Evolutionary conservation across 2,797 vertebrate species (phyloP).

Genomic region (Neoniphon sammara): DNA sequence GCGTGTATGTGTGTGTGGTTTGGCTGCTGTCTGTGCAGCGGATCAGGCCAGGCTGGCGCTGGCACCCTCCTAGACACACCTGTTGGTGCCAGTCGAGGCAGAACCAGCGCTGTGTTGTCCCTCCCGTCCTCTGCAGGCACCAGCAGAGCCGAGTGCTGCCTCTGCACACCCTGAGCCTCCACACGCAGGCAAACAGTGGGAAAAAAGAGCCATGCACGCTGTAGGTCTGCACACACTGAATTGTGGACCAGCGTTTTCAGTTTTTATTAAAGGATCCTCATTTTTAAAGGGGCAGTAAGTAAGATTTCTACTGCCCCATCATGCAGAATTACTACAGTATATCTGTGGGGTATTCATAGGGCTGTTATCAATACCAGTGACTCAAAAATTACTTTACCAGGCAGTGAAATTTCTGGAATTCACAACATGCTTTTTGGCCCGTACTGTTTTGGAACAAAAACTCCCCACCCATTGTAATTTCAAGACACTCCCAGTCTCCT

Average conservation of each 20-base stretch:
- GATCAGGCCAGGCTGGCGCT: constrained; percentile 44
- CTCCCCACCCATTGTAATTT: not conserved
- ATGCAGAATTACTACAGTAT: not conserved
- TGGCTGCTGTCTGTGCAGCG: constrained; percentile 41
- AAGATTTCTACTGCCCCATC: not conserved
- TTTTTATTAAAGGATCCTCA: no score
- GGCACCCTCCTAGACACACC: constrained; percentile 66
- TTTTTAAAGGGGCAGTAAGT: no score
- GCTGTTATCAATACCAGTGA: not conserved
- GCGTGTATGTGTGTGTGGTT: constrained; percentile 37
- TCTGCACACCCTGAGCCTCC: constrained; percentile 1
- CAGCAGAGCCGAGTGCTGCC: constrained; percentile 5
- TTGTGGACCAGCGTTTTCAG: no score
- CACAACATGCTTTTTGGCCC: no score
- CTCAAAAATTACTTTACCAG: not conserved
- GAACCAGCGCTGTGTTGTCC: constrained; percentile 31
- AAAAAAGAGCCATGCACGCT: constrained; percentile 6
- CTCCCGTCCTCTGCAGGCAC: constrained; percentile 37
- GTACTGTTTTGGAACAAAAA: not conserved
- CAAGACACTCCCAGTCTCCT: no score
- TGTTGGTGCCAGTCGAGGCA: constrained; percentile 71
- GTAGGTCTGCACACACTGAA: no score
- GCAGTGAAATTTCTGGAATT: not conserved
- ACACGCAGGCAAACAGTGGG: not conserved
- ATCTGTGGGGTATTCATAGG: not conserved